Conservation (phyloP, 2,797 vertebrate genomes). For the Pipistrellus pygmaeus region DNA sequence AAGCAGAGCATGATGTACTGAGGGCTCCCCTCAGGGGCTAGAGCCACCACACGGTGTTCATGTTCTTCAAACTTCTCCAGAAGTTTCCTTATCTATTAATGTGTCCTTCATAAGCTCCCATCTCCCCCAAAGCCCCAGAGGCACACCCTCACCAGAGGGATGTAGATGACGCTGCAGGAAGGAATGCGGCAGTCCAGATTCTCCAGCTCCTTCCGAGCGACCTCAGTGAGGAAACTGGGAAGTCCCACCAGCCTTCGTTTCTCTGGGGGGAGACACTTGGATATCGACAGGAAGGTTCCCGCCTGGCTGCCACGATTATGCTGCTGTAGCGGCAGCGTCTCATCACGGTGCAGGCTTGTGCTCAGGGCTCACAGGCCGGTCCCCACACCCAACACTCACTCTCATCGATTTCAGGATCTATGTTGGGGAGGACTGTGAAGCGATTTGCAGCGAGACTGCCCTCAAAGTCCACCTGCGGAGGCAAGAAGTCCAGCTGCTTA, state of each 20-base stretch:
- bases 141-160: conserved; percentile 91
- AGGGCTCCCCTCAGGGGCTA: not conserved
- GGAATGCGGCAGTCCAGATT: conserved; percentile 92
- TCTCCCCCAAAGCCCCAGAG: not conserved
- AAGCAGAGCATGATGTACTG: not conserved
- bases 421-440: conserved; percentile 94
- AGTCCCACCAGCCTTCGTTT: conserved; percentile 95
- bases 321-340: not conserved
- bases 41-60: not conserved
- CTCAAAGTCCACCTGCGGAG: conserved; percentile 95
- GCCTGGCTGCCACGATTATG: not conserved
- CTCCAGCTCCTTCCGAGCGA: conserved; percentile 94
- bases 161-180: conserved; percentile 96
- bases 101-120: not conserved
- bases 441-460: conserved; percentile 92
- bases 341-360: too few species aligned
- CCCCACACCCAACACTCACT: conserved; percentile 85
- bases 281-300: not conserved
- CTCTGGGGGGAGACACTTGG: conserved; percentile 86
- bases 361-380: not conserved
- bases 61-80: not conserved
- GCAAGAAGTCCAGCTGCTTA: not conserved
- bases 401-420: conserved; percentile 95
- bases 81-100: not conserved
- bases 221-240: conserved; percentile 95